phyloP scores from a whole-genome alignment of 2,797 vertebrate species.

The Coregonus sp. region DNA sequence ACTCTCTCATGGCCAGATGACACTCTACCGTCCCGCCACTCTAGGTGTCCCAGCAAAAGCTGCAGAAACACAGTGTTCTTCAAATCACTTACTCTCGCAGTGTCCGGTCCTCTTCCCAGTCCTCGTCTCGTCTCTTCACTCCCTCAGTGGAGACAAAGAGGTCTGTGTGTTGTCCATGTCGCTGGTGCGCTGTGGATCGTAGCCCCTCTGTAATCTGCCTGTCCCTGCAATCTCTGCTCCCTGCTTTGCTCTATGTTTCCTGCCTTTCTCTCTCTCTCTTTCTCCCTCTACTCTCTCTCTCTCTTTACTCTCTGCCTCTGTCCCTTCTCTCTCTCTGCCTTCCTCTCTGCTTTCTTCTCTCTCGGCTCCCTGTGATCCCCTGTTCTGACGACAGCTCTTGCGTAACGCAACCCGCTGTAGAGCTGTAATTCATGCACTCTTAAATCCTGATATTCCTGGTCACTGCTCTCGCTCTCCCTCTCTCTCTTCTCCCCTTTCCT shows the following conservation, averaged over 20 bases:
- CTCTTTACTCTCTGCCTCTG: slow-evolving; percentile 13
- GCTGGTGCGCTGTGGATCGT: slow-evolving; percentile 32
- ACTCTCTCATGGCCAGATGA: not conserved
- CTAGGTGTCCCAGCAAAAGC: not conserved
- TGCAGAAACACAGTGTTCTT: not conserved
- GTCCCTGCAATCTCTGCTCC: slow-evolving; percentile 14
- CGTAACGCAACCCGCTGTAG: slow-evolving; percentile 70
- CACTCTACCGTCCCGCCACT: not conserved
- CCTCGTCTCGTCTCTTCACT: slow-evolving; percentile 8
- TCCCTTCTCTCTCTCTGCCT: slow-evolving; percentile 19
- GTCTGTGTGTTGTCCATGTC: slow-evolving; percentile 38
- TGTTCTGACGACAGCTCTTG: slow-evolving; percentile 72
- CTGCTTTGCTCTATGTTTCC: slow-evolving; percentile 42
- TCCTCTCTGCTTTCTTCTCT: slow-evolving; percentile 25
- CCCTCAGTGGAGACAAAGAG: slow-evolving; percentile 25
- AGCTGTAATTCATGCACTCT: slow-evolving; percentile 64
- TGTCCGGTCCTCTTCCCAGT: not conserved
- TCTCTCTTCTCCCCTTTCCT: slow-evolving; percentile 11
- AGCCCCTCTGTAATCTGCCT: slow-evolving; percentile 55
- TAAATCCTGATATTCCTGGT: slow-evolving; percentile 69
- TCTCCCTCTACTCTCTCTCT: slow-evolving; percentile 15
- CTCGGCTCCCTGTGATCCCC: slow-evolving; percentile 59
- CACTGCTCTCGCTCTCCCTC: slow-evolving; percentile 20
- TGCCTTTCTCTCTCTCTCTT: slow-evolving; percentile 9
- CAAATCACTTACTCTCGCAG: not conserved